These are phyloP conservation scores for Leptoteleia sp. DNA, from an alignment of 1,140 invertebrate species.

Conservation along the genomic window DNA sequence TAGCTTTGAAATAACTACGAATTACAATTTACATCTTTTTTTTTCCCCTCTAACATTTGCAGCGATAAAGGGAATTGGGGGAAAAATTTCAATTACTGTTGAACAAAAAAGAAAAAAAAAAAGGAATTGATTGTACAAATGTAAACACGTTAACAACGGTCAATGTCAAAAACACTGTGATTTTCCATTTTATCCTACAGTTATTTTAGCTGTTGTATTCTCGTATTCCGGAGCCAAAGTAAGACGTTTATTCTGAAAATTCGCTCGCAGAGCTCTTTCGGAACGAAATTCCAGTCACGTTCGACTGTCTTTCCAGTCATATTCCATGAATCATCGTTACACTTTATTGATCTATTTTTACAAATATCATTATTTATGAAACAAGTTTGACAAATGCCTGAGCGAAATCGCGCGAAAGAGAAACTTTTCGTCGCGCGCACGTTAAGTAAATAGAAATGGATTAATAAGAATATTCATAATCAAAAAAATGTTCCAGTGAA, in stretches of 20 bases:
- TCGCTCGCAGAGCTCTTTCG: constrained; percentile 51
- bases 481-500: too few relatives aligned
- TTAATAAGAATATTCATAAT: constrained; percentile 52
- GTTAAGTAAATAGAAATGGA: constrained; percentile 50
- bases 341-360: constrained; percentile 65
- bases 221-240: constrained; percentile 48
- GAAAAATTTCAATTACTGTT: too few relatives aligned
- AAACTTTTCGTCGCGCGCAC: constrained; percentile 24
- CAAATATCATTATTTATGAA: constrained; percentile 66
- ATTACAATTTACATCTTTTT: too few relatives aligned
- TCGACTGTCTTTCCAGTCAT: constrained; percentile 64
- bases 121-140: too few relatives aligned
- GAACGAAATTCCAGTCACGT: constrained; percentile 63
- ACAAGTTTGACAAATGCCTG: constrained; percentile 62
- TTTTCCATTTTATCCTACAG: constrained; percentile 56
- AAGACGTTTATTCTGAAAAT: constrained; percentile 64
- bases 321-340: constrained; percentile 66
- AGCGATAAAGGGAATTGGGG: too few relatives aligned
- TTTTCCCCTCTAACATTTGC: too few relatives aligned
- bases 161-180: constrained; percentile 46
- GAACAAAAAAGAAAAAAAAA: too few relatives aligned
- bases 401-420: constrained; percentile 21
- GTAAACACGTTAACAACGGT: constrained; percentile 36
- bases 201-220: constrained; percentile 44
- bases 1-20: too few relatives aligned